Conservation (phyloP, 2,888 invertebrate genomes). For the Julus scandinavius region DNA sequence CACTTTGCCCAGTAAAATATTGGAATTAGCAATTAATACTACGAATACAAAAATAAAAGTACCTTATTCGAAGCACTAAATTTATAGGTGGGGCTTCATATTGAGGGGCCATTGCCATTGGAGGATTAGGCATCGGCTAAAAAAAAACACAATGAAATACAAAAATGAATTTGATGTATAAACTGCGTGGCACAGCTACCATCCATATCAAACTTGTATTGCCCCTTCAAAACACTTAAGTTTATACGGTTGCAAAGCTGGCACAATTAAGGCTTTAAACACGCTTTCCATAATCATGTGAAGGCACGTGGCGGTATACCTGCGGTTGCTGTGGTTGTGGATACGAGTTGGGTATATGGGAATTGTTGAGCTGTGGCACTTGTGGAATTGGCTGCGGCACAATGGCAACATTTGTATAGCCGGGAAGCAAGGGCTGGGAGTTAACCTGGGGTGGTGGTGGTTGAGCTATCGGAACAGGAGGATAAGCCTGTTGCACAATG, state of each 20-base stretch:
- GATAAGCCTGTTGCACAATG: neutral
- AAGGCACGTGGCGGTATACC: neutral
- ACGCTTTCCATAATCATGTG: neutral
- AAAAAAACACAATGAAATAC: neutral
- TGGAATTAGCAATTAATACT: conserved; percentile 50
- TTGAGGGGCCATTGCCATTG: conserved; percentile 26
- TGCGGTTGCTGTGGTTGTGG: neutral
- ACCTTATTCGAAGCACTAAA: conserved; percentile 89
- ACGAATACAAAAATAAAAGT: conserved; percentile 59
- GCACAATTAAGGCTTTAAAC: neutral
- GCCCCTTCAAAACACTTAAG: too few relatives aligned
- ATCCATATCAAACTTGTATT: too few relatives aligned
- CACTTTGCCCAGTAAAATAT: neutral
- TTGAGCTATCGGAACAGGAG: conserved; percentile 43
- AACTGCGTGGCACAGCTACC: too few relatives aligned
- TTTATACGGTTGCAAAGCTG: neutral
- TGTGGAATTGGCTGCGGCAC: neutral
- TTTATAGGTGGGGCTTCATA: conserved; percentile 71
- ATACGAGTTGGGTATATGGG: neutral
- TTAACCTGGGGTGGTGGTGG: conserved; percentile 47
- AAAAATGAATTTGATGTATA: neutral
- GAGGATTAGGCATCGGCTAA: neutral
- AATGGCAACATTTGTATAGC: neutral
- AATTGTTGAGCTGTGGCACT: conserved; percentile 28
- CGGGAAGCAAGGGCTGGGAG: neutral